Base-by-base conservation (phyloP, 2,888 invertebrate species). In the Cheilosia impressa region DNA sequence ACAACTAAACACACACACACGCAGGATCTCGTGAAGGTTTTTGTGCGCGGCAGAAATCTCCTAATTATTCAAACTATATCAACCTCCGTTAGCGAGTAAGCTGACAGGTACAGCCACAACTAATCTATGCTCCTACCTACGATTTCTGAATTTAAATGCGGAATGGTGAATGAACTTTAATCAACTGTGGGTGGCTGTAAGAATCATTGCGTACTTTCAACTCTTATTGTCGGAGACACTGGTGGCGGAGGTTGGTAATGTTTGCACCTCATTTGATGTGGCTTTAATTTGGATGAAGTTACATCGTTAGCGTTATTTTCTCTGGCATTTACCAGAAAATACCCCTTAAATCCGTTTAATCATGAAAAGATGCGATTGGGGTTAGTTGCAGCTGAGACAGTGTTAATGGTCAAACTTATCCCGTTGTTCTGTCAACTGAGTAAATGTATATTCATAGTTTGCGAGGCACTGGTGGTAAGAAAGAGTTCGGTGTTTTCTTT, bases 161-260 rank as follows among this genome's bases (percentile, higher is more conserved):
- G 68, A 84, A 71, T 79, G 79, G 83, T 84, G 79, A 84, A 84
- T 84, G 83, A 84, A 84, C 79, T 79, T 79, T 79, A 84, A 84
- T 84, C 79, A 84, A 84, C 38, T 78, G 78, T 72, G 62, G 41
- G 38, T 57, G 31, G 10, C 34, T 58, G 41, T 55, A n/a, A 71
- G 57, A 69, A 13, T 50, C 27, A 43, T 34, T 57, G 34, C 57
- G 63, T 63, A 69, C 58, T 69, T 69, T 58, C 63, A 68, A 75
- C 62, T 75, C 55, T 47, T 7, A 68, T 34, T 57, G 34, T 24
- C 22, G 22, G 52, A 68, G 41, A 60, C 52, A 52, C 60, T 43
- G 15, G 6, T 15, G 24, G 15, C 38, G 17, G 15, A n/a, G 5
- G 24, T 17, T 38, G 15, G 24, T 41, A 34, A 60, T 71, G 63